Conservation (phyloP, 2,797 vertebrate genomes). For the Hylomyscus alleni region DNA sequence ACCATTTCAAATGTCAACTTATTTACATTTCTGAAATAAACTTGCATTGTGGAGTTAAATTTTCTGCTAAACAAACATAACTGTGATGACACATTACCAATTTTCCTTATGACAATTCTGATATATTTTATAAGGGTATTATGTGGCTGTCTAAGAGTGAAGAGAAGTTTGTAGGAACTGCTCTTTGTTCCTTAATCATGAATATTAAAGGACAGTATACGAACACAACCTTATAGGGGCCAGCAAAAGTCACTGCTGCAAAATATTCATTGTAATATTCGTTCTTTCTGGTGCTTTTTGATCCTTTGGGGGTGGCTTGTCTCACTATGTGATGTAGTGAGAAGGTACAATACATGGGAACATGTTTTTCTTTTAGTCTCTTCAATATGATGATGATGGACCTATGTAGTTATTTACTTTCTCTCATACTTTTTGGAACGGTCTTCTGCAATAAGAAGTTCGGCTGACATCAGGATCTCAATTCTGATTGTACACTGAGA, state of each 20-base stretch:
- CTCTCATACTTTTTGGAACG: background rate
- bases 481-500: background rate
- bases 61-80: conserved; percentile 72
- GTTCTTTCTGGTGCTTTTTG: background rate
- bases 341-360: too few relatives aligned
- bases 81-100: conserved; percentile 68
- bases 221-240: conserved; percentile 11
- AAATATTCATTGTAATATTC: background rate
- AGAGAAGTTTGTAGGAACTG: background rate
- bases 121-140: conserved; percentile 26
- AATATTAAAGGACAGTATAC: background rate
- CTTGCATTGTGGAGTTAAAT: conserved; percentile 69
- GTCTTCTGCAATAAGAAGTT: background rate
- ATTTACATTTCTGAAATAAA: conserved; percentile 71
- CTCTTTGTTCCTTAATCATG: conserved; percentile 25
- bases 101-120: conserved; percentile 77
- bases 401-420: background rate
- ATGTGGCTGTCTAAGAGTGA: background rate
- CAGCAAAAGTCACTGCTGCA: background rate
- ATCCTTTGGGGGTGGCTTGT: background rate
- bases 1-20: conserved; percentile 68
- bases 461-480: background rate
- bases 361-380: background rate
- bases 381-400: background rate
- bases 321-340: background rate